phyloP scores from a whole-genome alignment of 2,888 invertebrate species.

The Phortica magna region DNA sequence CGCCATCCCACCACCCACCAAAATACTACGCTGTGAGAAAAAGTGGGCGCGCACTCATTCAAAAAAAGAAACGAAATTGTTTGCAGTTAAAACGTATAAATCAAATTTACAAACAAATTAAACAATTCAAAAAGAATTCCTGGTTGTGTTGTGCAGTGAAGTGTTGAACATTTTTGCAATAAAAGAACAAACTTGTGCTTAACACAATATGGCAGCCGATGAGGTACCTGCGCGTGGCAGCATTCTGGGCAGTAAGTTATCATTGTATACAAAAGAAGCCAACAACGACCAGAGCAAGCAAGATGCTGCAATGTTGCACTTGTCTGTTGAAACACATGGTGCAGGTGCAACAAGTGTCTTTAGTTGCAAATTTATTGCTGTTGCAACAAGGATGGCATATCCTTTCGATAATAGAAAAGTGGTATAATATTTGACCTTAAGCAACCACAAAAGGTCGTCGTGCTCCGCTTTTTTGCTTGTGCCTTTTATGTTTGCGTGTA shows the following conservation, averaged over 20 bases:
- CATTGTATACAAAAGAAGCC: neutral
- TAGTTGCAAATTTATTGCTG: slow-evolving; percentile 27
- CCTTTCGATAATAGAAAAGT: neutral
- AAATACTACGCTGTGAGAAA: neutral
- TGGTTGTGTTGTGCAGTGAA: no score
- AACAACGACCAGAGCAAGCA: neutral
- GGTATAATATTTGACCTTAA: slow-evolving; percentile 44
- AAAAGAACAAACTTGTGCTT: neutral
- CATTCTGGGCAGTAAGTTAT: slow-evolving; percentile 81
- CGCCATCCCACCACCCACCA: neutral
- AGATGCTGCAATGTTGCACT: slow-evolving; percentile 32
- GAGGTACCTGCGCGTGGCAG: slow-evolving; percentile 81
- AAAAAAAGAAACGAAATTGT: neutral
- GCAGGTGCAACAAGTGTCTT: slow-evolving; percentile 63
- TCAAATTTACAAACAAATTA: neutral
- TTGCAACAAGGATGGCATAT: neutral
- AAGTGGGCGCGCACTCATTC: neutral
- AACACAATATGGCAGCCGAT: slow-evolving; percentile 75
- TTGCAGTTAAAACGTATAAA: neutral
- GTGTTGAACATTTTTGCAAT: no score
- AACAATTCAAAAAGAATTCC: neutral
- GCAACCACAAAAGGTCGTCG: slow-evolving; percentile 46
- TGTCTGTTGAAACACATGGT: slow-evolving; percentile 51
- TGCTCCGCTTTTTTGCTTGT: neutral
- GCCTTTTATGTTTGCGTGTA: neutral